These are phyloP conservation scores for Sebastes variabilis DNA, from an alignment of 2,797 vertebrate species.

Conservation along the genomic window DNA sequence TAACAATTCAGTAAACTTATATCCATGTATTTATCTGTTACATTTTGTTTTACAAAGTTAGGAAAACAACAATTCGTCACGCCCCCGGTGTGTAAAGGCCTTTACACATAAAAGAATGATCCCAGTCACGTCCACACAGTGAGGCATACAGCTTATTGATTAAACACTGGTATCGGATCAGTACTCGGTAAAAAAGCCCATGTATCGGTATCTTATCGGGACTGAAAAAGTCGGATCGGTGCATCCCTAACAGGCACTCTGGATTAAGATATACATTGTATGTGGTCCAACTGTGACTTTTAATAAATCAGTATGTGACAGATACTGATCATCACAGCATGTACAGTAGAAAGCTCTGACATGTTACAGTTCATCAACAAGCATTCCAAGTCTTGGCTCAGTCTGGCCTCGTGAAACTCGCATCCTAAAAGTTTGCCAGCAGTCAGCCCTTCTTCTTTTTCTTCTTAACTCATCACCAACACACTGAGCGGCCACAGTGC, in stretches of 20 bases:
- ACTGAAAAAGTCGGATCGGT: too few relatives aligned
- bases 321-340: slow-evolving; percentile 9
- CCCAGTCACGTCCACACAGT: too few relatives aligned
- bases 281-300: slow-evolving; percentile 3
- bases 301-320: not conserved
- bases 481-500: not conserved
- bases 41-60: too few relatives aligned
- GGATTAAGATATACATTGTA: not conserved
- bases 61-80: too few relatives aligned
- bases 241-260: not conserved
- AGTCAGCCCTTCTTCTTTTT: not conserved
- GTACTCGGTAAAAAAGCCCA: too few relatives aligned
- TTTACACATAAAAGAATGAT: too few relatives aligned
- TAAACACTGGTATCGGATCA: too few relatives aligned
- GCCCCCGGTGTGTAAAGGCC: too few relatives aligned
- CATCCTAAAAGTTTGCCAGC: slow-evolving; percentile 18
- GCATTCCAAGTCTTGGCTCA: slow-evolving; percentile 9
- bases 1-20: too few relatives aligned
- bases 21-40: too few relatives aligned
- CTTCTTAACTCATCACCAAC: slow-evolving; percentile 18
- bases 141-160: too few relatives aligned
- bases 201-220: too few relatives aligned
- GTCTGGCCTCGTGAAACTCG: slow-evolving; percentile 20
- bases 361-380: slow-evolving; percentile 21
- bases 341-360: not conserved